Conservation (phyloP, 2,113 vertebrate species). For the Neotoma lepida region DNA sequence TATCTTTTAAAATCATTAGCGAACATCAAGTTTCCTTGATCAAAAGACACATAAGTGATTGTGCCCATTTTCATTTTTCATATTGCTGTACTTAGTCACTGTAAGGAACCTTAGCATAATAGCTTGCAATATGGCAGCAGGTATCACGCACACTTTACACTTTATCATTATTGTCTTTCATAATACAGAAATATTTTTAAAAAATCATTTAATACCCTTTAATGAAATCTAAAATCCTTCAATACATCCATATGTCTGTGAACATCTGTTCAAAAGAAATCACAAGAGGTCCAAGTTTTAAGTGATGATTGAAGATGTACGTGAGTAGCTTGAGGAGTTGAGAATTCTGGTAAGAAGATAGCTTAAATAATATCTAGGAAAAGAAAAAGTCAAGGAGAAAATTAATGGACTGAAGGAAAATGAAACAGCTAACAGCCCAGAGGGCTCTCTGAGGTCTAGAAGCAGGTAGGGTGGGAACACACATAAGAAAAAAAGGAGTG, state of each 20-base stretch:
- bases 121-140: background rate
- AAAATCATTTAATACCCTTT: background rate
- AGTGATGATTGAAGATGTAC: background rate
- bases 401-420: constrained; percentile 2
- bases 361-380: constrained; percentile 22
- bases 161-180: background rate
- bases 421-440: background rate
- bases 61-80: background rate
- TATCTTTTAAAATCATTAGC: background rate
- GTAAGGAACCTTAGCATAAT: background rate
- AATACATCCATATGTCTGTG: background rate
- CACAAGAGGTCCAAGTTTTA: constrained; percentile 3
- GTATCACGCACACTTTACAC: background rate
- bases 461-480: background rate
- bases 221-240: constrained; percentile 22
- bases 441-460: background rate
- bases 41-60: background rate
- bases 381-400: background rate
- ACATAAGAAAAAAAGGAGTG: background rate
- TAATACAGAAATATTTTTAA: constrained; percentile 4
- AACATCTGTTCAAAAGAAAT: constrained; percentile 20
- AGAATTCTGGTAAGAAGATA: constrained; percentile 5
- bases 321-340: background rate
- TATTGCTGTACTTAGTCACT: background rate
- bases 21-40: background rate